Base-by-base conservation (phyloP, 2,797 vertebrate genomes). In the Gambusia yucatana region DNA sequence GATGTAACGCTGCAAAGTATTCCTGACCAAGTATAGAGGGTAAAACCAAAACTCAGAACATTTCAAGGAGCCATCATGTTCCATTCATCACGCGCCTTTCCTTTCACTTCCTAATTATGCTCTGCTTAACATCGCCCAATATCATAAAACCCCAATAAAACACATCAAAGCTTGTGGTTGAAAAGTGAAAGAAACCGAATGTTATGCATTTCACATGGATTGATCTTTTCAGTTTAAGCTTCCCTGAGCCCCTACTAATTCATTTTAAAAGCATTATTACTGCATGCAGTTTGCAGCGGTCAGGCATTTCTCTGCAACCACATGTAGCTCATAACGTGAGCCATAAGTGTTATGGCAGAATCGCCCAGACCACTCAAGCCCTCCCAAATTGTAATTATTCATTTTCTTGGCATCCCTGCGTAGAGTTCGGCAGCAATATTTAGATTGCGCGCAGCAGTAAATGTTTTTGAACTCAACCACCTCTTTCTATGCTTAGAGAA, bases 301-400 rank as follows among this genome's bases (percentile, higher is more conserved):
- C 82, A 50, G 72, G 73, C 79, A 65, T 88, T 78, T 82, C 79
- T 36, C 78, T 77, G 74, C 76, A 67, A 79, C 85, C 88, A 89
- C 86, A 90, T 86, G 82, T 77, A 89, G 87, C 80, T 89, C 84
- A 84, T 88, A 90, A 88, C 77, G 80, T 88, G 82, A 91, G 82
- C 86, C 88, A 82, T 87, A 86, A 90, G 89, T 90, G 88, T 91
- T 88, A 85, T 67, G 82, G 73, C 90, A 90, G 91, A 90, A 85
- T 79, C 82, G 74, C 89, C 81, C 74, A 43, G 81, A 86, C 89
- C 84, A 87, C 89, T 82, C 80, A 90, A 93, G 74, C 84, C 80
- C 71, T 88, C 78, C 70, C 61, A 82, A 91, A 87, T 91, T 44
- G 50, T 77, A 89, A 84, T 90, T 81, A 91, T 86, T 92, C 80